Base-by-base conservation (phyloP, 2,113 vertebrate genomes). In the Blennius ocellaris region DNA sequence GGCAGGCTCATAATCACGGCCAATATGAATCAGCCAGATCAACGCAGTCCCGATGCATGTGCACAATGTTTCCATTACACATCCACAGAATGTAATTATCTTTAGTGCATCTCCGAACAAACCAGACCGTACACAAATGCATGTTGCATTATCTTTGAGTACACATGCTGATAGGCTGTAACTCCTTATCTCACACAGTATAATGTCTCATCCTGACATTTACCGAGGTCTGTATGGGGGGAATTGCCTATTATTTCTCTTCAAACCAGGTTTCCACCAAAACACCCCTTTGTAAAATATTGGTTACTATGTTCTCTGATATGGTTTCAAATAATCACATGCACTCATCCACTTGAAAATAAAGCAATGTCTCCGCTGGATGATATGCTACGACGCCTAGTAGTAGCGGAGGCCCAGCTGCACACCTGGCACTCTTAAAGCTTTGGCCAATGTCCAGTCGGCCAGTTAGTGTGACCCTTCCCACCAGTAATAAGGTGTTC, bases 391-490 rank as follows among this genome's bases (percentile, higher is more conserved):
- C 8, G 62, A 57, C 12, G 48, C 44, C 65, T 74, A 54, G 30
- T n/a, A n/a, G 59, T 45, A 47, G 62, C 56, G 43, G 60, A 61
- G 51, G 56, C 17, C 69, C 47, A 39, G 16, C 62, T 39, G 72
- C 59, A 66, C 73, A 58, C 68, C 60, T 61, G 38, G 54, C 37
- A 36, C 47, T 70, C 53, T 83, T 80, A 78, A 60, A 71, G 62
- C 56, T 40, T 69, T 87, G 87, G 77, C 82, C 21, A 65, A 14
- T n/a, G 17, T 73, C 75, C 87, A 83, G 9, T 48, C 52, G 71
- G 41, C 52, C 66, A 39, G 48, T 65, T 68, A 59, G 44, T 59
- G 45, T 75, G 72, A 83, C 78, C 81, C 54, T 76, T 64, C 77
- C 45, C 48, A 52, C 41, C 37, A 55, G 50, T 49, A 38, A 7